A percentile compares a stretch with the other conserved stretches of the same genome.
These are phyloP conservation scores for Corythaixoides concolor DNA, from an alignment of 2,113 vertebrate genomes.

Conservation along the genomic window DNA sequence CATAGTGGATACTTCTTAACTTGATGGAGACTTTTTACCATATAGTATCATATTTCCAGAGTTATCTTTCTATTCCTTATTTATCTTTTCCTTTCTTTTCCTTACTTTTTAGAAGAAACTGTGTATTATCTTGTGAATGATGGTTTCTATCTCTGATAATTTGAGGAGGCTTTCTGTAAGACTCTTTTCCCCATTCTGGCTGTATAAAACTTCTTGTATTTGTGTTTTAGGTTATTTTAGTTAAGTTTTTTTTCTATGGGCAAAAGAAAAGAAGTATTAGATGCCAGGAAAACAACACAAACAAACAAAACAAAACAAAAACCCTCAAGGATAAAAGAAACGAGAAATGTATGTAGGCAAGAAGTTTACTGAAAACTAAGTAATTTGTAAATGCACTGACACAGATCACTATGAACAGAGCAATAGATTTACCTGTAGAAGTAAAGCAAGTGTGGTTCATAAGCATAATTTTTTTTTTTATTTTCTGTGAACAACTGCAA, in stretches of 20 bases:
- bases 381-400: neutral
- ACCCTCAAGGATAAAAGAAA: neutral
- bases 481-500: neutral
- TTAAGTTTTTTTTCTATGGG: neutral
- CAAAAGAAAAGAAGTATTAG: neutral
- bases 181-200: neutral
- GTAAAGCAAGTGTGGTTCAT: neutral
- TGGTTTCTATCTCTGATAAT: neutral
- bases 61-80: neutral
- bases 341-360: neutral
- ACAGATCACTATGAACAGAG: neutral
- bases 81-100: neutral
- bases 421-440: neutral
- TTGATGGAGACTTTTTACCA: neutral
- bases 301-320: too few species aligned
- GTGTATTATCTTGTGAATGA: neutral
- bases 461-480: neutral
- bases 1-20: neutral
- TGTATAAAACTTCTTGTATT: neutral
- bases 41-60: neutral
- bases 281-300: neutral
- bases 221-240: neutral
- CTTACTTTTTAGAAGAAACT: neutral
- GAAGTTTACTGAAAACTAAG: neutral
- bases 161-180: neutral